Base-by-base conservation (phyloP, 2,797 vertebrate species). In the Erpetoichthys calabaricus region DNA sequence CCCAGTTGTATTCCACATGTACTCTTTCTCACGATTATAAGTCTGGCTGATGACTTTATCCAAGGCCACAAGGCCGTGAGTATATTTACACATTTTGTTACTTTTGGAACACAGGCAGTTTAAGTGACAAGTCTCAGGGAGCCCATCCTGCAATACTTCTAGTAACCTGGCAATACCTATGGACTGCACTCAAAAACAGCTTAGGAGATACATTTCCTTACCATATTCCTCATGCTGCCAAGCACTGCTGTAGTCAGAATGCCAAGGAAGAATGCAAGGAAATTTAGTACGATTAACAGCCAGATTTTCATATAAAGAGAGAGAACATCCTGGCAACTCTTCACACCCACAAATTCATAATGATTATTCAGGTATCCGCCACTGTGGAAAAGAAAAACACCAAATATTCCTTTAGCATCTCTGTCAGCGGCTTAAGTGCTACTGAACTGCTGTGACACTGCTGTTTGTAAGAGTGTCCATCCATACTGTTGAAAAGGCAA, bases 261-360 rank as follows among this genome's bases (percentile, higher is more conserved):
- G 42, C 78, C 80, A 3, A 59, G 56, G 63, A 84, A 67, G 57
- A 84, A 73, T 55, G 77, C 81, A 59, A 69, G 42, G 2, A 84
- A 70, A 63, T 85, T 84, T 25, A 86, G 68, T 45, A 62, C 2
- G 0, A 63, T 61, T 6, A 84, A 73, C 54, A 58, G 60, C 82
- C 84, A 86, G 44, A 84, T 73, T 6, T 77, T 64, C 47, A 75
- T 5, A 53, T 85, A 80, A n/a, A 85, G 62, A 7, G 59, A 65
- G 50, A 75, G 67, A 51, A 84, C 79, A 1, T 84, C 79, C 57
- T 77, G 73, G 50, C 83, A 86, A 72, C 76, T 83, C 62, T 9
- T 60, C 10, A 85, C 77, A 7, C 81, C 82, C 46, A 78, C 73
- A 73, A 79, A 84, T 72, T 86, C 80, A 45, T 80, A 85, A 66